phyloP scores from a whole-genome alignment of 92 coral and sea anemone genomes.

The Plumapathes pennacea region DNA sequence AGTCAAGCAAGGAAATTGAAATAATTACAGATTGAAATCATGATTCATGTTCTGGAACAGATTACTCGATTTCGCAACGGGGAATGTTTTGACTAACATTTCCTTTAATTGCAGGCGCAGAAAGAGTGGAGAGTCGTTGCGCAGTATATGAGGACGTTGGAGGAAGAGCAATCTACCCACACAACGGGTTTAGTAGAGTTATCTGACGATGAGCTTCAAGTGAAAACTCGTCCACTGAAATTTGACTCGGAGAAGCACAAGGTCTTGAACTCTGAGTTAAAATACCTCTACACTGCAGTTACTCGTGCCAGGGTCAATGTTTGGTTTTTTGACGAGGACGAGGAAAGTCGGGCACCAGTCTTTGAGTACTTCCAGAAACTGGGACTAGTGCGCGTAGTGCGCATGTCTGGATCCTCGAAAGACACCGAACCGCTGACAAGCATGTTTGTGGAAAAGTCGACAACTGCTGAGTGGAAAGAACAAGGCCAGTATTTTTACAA shows the following conservation, averaged over 20 bases:
- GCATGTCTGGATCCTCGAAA: constrained; percentile 31
- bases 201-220: constrained; percentile 51
- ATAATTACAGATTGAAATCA: too few relatives aligned
- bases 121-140: constrained; percentile 96
- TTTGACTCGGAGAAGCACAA: constrained; percentile 80
- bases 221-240: constrained; percentile 71
- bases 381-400: constrained; percentile 71
- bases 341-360: constrained; percentile 84
- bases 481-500: constrained; percentile 79
- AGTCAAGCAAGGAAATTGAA: too few relatives aligned
- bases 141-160: constrained; percentile 49
- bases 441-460: constrained; percentile 86
- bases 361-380: constrained; percentile 85
- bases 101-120: constrained; percentile 52
- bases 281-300: constrained; percentile 87
- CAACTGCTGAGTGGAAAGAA: constrained; percentile 71
- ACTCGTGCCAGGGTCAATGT: constrained; percentile 95
- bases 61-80: too few relatives aligned
- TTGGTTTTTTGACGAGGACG: constrained; percentile 94
- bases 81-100: not conserved
- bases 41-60: too few relatives aligned
- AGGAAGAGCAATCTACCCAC: constrained; percentile 36
- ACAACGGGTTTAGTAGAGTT: constrained; percentile 67
- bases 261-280: constrained; percentile 85
- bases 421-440: constrained; percentile 62